Conservation (phyloP, 2,113 vertebrate species). For the Todiramphus chloris region DNA sequence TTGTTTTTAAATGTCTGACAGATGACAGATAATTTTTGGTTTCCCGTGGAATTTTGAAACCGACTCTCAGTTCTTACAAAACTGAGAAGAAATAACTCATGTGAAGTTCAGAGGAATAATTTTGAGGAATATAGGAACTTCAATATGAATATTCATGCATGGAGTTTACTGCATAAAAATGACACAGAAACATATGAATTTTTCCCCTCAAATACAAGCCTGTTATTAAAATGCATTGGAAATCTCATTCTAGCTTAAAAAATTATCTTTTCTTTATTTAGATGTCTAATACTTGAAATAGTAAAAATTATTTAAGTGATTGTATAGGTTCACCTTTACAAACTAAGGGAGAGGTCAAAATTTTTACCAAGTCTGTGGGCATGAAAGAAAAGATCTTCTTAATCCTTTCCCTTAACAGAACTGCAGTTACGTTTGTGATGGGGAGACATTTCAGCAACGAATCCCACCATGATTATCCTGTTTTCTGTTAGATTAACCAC, state of each 20-base stretch:
- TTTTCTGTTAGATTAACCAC: neutral
- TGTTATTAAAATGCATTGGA: neutral
- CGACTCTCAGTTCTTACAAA: neutral
- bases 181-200: neutral
- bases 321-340: neutral
- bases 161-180: neutral
- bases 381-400: neutral
- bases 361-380: neutral
- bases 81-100: neutral
- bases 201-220: neutral
- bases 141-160: neutral
- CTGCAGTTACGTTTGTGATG: rapidly evolving
- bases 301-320: neutral
- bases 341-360: neutral
- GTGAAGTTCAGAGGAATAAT: neutral
- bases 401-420: neutral
- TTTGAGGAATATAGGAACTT: neutral
- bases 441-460: neutral
- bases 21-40: neutral
- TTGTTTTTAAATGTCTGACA: neutral
- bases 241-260: neutral
- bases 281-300: neutral
- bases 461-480: neutral
- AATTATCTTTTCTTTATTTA: neutral
- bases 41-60: neutral